Base-by-base conservation (phyloP, 1,140 invertebrate species). In the Zaprionus gabonicus region DNA sequence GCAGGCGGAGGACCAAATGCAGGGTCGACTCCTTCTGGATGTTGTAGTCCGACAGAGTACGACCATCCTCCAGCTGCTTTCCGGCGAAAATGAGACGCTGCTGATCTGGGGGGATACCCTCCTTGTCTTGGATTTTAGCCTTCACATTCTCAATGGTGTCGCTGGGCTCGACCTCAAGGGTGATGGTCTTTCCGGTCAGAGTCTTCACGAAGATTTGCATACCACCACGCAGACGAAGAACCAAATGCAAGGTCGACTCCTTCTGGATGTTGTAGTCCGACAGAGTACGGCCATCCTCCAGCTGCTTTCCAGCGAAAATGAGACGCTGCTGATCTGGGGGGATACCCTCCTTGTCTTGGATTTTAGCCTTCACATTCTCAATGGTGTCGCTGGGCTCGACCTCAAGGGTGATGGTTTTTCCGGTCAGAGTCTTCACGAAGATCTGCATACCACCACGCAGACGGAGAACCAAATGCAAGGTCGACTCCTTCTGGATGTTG, bases 1-100 rank as follows among this genome's bases (percentile, higher is more conserved):
- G 94, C 51, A 97, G 94, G 93, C 97, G 95, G 5, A 97, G 94
- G 9, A 98, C 97, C 88, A 98, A 94, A 93, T 98, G 97, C 62
- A 98, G 95, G 3, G 97, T 99, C 2, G 97, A 98, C 93, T 98
- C 98, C 93, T 97, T 97, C 86, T 97, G 96, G 82, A 98, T 97
- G 83, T 97, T 97, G 91, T 97, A 97, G 90, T 97, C 96, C 4
- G 95, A 96, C 2, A 97, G 93, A 23, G 96, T 96, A 53, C 96
- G 95, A 12, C 96, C 96, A 95, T 97, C 96, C 93, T 97, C 96
- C 66, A 97, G 92, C 93, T 97, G 96, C 91, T 97, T 96, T 49
- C 96, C 96, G 91, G 94, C 96, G 92, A 96, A 96, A 85, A 96
- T 96, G 76, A 96, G 93, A 81, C 95, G 94, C 92, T 96, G 95